Percentiles rank a stretch among this genome's conserved stretches.
These are phyloP conservation scores for Mormyrops boulengeri DNA, from an alignment of 2,797 vertebrate genomes.

Conservation along the genomic window DNA sequence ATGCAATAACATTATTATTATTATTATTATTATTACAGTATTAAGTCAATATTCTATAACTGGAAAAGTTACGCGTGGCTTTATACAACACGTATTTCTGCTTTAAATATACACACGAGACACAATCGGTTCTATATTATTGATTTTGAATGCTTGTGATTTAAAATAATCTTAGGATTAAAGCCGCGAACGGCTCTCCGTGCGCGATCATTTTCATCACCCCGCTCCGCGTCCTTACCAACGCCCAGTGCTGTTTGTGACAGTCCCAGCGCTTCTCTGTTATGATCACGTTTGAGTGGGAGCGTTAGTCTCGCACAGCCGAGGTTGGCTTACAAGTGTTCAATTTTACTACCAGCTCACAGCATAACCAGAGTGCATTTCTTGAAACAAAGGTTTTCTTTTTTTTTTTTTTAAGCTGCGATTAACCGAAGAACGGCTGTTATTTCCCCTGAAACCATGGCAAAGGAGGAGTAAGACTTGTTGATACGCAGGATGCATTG, in stretches of 20 bases:
- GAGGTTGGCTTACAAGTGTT: conserved; percentile 25
- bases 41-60: not conserved
- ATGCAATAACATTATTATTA: not conserved
- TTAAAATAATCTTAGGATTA: not conserved
- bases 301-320: conserved; percentile 26
- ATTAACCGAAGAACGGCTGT: conserved; percentile 34
- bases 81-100: not conserved
- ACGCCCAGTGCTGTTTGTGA: conserved; percentile 13
- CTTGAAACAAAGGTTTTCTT: conserved; percentile 33
- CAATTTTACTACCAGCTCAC: conserved; percentile 30
- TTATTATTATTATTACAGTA: not conserved
- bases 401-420: conserved; percentile 26
- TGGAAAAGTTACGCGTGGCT: not conserved
- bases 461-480: conserved; percentile 58
- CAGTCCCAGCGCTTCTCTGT: conserved; percentile 13
- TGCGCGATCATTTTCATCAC: not conserved
- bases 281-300: conserved; percentile 23
- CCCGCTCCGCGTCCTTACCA: conserved; percentile 9
- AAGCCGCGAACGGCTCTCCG: not conserved
- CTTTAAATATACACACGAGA: not conserved
- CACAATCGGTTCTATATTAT: not conserved
- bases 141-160: not conserved
- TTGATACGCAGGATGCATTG: conserved; percentile 55
- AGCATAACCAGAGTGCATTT: conserved; percentile 30
- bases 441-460: conserved; percentile 36